These are phyloP conservation scores for Steinernema hermaphroditum DNA, from an alignment of 2,888 invertebrate genomes.

Conservation along the genomic window DNA sequence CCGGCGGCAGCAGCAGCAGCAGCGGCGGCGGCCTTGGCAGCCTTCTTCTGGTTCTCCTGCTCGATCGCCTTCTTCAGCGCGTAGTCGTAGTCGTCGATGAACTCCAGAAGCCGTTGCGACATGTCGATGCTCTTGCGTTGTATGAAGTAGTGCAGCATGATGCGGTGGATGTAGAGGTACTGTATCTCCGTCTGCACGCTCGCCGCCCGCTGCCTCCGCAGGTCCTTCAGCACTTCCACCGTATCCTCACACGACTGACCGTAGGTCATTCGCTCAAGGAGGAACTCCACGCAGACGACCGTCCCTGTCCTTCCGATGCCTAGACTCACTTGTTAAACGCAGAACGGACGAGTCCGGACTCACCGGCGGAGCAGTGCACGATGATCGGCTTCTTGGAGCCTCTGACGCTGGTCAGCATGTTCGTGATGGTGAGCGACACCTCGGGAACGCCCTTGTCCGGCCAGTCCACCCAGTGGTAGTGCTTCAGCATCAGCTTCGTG, in stretches of 20 bases:
- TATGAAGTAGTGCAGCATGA: slow-evolving; percentile 30
- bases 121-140: slow-evolving; percentile 1
- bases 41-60: not conserved
- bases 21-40: too few species aligned
- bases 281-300: slow-evolving; percentile 27
- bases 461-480: slow-evolving; percentile 25
- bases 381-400: slow-evolving; percentile 24
- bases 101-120: slow-evolving; percentile 34
- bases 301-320: slow-evolving; percentile 28
- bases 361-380: slow-evolving; percentile 31
- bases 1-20: not conserved
- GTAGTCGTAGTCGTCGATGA: slow-evolving; percentile 32
- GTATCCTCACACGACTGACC: slow-evolving; percentile 21
- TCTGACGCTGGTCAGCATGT: slow-evolving; percentile 18
- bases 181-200: slow-evolving; percentile 29
- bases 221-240: slow-evolving; percentile 12
- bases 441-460: slow-evolving; percentile 30
- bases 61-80: slow-evolving; percentile 19
- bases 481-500: not conserved
- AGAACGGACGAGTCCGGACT: not conserved
- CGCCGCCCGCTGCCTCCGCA: slow-evolving; percentile 14
- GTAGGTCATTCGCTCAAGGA: not conserved
- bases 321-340: not conserved
- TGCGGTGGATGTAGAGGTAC: slow-evolving; percentile 33
- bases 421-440: slow-evolving; percentile 5